Base-by-base conservation (phyloP, 2,113 vertebrate species). In the Pangasianodon hypophthalmus region DNA sequence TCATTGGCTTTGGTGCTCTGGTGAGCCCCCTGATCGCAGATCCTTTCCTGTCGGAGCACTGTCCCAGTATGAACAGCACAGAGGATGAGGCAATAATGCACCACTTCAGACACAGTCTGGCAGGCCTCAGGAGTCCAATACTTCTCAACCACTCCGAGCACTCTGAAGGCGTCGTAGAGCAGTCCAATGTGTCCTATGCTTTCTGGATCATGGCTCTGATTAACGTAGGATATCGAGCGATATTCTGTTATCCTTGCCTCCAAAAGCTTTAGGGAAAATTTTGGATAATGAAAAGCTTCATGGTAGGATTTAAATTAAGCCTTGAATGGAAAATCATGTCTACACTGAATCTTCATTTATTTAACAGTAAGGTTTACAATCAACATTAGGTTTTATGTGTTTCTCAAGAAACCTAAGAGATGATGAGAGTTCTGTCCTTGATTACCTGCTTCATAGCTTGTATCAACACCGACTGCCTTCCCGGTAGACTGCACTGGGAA, bases 161-260 rank as follows among this genome's bases (percentile, higher is more conserved):
- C 21, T 54, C 87, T 29, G 87, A 9, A 4, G 93, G 93, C 26
- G 94, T 91, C 0, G 75, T 93, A 84, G 93, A 95, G 71, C 96
- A 96, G 64, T 97, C 97, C 0, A 96, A 19, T 0, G 97, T 99
- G 88, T 97, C 97, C 82, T 98, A 97, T 0, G 98, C 98, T 92
- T 99, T 99, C 96, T 99, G 98, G 98, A 99, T 99, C 96, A 99
- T 99, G 98, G 98, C 98, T 19, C 92, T 98, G 67, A 98, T 99
- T 94, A 99, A 99, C 0, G 98, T 99, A 90, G 97, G 97, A 92
- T 69, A 62, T 41, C 41, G 50, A 32, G 19, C 6, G 3, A n/a
- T 50, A 6, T 18, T 21, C 60, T 6, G 32, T n/a, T 41, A 56
- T 4, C 32, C 41, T 56, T 54, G 60, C 26, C 48, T 80, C 1